Conservation (phyloP, 2,797 vertebrate genomes). For the Ctenopoma kingsleyae region DNA sequence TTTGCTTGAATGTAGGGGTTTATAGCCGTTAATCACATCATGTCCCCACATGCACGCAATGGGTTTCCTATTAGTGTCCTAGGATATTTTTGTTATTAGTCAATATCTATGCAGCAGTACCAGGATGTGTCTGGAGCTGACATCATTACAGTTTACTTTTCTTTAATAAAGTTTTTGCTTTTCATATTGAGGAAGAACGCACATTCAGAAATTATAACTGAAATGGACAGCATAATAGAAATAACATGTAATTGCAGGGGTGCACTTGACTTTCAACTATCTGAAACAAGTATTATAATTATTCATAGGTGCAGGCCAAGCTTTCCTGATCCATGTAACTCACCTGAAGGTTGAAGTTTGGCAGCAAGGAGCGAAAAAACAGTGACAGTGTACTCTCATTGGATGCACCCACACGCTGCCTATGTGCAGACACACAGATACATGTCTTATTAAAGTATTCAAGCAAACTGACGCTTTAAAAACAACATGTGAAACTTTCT, state of each 20-base stretch:
- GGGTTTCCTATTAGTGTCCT: constrained; percentile 22
- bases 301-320: not conserved
- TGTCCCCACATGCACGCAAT: constrained; percentile 36
- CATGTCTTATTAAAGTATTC: not conserved
- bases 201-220: not conserved
- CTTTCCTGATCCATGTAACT: constrained; percentile 36
- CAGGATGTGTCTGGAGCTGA: not conserved
- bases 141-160: not conserved
- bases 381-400: constrained; percentile 94
- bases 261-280: not conserved
- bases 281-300: not conserved
- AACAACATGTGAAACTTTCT: not conserved
- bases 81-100: not conserved
- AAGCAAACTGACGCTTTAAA: not conserved
- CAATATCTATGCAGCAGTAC: not conserved
- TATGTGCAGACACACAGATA: constrained; percentile 51
- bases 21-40: constrained; percentile 45
- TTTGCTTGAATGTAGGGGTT: constrained; percentile 26
- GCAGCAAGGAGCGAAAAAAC: constrained; percentile 95
- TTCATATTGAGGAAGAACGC: not conserved
- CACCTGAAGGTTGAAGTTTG: constrained; percentile 95
- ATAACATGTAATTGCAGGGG: not conserved
- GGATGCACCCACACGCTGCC: constrained; percentile 79
- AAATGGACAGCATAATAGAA: not conserved
- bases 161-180: too few relatives aligned